Base-by-base conservation (phyloP, 2,888 invertebrate genomes). In the Chaetogeoica ovagalla region DNA sequence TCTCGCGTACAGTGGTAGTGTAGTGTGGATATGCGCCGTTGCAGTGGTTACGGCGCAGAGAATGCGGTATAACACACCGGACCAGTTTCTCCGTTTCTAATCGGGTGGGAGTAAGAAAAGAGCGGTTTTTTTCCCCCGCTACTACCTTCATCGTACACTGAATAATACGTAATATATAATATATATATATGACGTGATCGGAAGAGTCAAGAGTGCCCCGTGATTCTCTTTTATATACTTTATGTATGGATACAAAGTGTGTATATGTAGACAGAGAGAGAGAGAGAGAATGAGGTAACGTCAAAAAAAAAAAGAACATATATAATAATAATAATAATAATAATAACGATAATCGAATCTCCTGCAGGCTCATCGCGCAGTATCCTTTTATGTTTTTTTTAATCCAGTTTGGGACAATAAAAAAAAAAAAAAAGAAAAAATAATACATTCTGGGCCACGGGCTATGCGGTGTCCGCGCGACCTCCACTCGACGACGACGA, bases 341-440 rank as follows among this genome's bases (percentile, higher is more conserved):
- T 71, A 79, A 71, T 77, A 77, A 69, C 17, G 65, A 71, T 79
- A 79, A 79, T 79, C 79, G 71, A 79, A 79, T 71, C 57, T 79
- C 63, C 55, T 30, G 30, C 30, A 55, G 63, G 63, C 63, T 39
- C 62, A 37, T 71, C 79, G 23, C 79, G 23, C 69, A 60, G 37
- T 70, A 77, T 77, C 62, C 62, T 77, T 71, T 79, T 71, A 62
- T 62, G 48, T 65, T 75, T 68, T 43, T 60, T 68, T 79, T 79
- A 79, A 79, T 79, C 79, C 70, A 79, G 79, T 70, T 79, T 79
- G 23, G 71, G 52, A 79, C 79, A 79, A 71, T 71, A 71, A 15
- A 48, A 48, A 48, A 48, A 48, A 39, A 71, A 79, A 79, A 39
- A 4, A 39, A 39, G 48, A 48, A 48, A 48, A 48, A 9, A 48